Evolutionary conservation across 2,797 vertebrate species (phyloP), one percentile per base, ranked within the genome.

Genomic region (Siniperca scherzeri): DNA sequence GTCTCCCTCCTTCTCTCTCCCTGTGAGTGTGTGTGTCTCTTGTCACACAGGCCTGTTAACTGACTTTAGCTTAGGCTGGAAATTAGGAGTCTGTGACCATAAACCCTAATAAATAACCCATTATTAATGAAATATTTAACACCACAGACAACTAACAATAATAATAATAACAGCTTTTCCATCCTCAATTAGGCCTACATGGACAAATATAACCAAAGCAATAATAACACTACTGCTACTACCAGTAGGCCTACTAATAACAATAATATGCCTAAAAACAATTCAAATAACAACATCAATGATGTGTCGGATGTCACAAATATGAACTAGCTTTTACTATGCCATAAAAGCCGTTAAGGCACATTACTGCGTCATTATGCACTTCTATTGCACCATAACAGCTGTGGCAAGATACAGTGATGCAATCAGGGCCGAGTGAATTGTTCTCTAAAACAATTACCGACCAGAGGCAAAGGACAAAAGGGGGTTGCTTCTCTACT

Each of bases 61-160:
- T 84, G 81, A 88, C 77, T 48, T 83, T 92, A 79, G 55, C 56
- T 67, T 40, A 7, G 57, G 33, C 52, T 74, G 68, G 16, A 75
- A 81, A 83, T 61, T 48, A 79, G 67, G 7, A 78, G 22, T 11
- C 48, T 38, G 48, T 52, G 48, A 80, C 33, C 19, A 60, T 64
- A 52, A 78, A 53, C 44, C 55, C 78, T 44, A 60, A 87, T 22
- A 66, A 74, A 76, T 67, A 67, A 40, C 12, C 46, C 25, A 16
- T 53, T 70, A 67, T 89, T 78, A 79, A 77, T 48, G 5, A 21
- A 70, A 81, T 30, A 71, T 61, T 50, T 21, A 66, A 85, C 60
- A 52, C 5, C 0, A 30, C 30, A 61, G 36, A 61, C 40, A 25
- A 53, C 27, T 30, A 71, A n/a, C 13, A 30, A 13, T 62, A 67